A percentile compares a stretch with the other conserved stretches of the same genome.
Evolutionary conservation across 1,140 invertebrate genomes (phyloP).

Genomic region (Parasteatoda tepidariorum): DNA sequence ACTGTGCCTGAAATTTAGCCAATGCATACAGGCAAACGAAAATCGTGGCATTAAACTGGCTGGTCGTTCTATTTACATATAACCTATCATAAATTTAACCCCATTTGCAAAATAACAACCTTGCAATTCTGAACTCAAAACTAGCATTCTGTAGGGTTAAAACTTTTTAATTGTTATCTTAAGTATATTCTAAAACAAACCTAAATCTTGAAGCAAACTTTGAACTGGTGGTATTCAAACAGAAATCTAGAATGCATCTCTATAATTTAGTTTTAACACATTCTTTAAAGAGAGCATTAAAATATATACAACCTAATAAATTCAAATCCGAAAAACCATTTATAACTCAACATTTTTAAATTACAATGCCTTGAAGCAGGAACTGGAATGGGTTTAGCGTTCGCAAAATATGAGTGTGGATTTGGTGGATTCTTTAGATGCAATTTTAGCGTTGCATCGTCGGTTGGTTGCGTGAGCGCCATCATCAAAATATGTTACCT

Average conservation of each 20-base stretch:
- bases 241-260: not conserved
- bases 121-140: too few species aligned
- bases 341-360: not conserved
- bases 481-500: constrained; percentile 22
- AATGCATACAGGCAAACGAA: too few species aligned
- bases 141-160: too few species aligned
- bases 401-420: not conserved
- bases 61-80: too few species aligned
- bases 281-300: not conserved
- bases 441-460: not conserved
- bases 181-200: too few species aligned
- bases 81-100: too few species aligned
- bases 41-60: too few species aligned
- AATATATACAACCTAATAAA: not conserved
- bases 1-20: too few species aligned
- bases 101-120: too few species aligned
- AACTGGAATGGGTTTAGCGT: not conserved
- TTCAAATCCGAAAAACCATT: not conserved
- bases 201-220: too few species aligned
- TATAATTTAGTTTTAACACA: not conserved
- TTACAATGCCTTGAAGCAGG: not conserved
- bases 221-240: not conserved
- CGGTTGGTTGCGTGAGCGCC: constrained; percentile 5
- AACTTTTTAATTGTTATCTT: too few species aligned
- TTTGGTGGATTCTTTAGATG: not conserved